Base-by-base conservation (phyloP, 2,888 invertebrate genomes). In the Epinotia demarniana region DNA sequence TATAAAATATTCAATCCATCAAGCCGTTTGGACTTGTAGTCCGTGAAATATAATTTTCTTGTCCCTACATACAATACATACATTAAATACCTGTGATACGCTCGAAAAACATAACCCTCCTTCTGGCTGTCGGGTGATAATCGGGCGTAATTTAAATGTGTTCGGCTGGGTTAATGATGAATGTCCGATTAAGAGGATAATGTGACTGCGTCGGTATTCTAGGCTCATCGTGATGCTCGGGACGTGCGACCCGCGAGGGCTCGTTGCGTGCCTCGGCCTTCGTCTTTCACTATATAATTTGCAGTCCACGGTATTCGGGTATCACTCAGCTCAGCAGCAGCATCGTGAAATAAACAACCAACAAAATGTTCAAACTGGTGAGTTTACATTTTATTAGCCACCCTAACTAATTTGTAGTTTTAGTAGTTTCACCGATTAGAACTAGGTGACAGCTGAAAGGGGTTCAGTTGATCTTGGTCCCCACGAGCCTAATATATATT, bases 361-460 rank as follows among this genome's bases (percentile, higher is more conserved):
- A 64, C 80, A 84, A 81, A 76, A 83, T 84, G 83, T 82, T 84
- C 72, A 83, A 83, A 81, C 72, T 82, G 80, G 83, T 84, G 67
- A 79, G 82, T 81, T 46, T 6, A 9, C 62, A 57, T 46, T 63
- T 23, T 12, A 23, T 46, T 19, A 43, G 3, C 33, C 57, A 39
- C 8, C 39, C 39, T 9, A 39, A 33, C 33, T 33, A 39, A 39
- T 9, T 39, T 16, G 12, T 49, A 16, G 13, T 16, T 16, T 16
- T 16, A 16, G 49, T 49, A 49, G 49, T 16, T 49, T 16, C 49
- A 16, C 16, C 5, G 13, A 16, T 49, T 49, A 49, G 4, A 49
- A 49, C 49, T 49, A 49, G 5, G 39, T 39, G 39, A 39, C 8
- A 0, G 39, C 39, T 39, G 39, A 9, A 39, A 39, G 39, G 9